These are phyloP conservation scores for Metaphire vulgaris DNA, from an alignment of 1,140 invertebrate species.

Conservation along the genomic window DNA sequence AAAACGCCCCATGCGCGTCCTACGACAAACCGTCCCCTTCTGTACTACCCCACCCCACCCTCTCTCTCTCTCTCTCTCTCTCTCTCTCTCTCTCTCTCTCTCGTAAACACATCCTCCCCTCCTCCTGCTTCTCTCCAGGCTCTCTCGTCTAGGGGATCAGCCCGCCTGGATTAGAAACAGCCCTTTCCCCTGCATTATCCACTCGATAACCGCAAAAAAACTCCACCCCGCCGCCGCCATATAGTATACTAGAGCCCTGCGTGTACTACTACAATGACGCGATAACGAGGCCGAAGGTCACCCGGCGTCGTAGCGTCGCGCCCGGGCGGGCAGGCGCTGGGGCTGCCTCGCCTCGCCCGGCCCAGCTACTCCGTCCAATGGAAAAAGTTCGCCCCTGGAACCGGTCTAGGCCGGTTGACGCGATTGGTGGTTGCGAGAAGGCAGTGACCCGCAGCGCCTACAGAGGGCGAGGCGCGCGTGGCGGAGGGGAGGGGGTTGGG, in stretches of 20 bases:
- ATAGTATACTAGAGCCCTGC: not conserved
- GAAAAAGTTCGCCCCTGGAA: not conserved
- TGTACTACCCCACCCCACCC: too few relatives aligned
- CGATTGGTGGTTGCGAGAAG: not conserved
- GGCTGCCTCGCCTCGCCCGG: not conserved
- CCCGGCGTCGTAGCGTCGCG: too few relatives aligned
- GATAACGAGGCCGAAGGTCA: not conserved
- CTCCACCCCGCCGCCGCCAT: too few relatives aligned
- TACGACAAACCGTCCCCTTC: too few relatives aligned
- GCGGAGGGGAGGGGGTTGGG: too few relatives aligned
- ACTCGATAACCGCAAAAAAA: not conserved
- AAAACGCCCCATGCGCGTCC: too few relatives aligned
- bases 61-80: too few relatives aligned
- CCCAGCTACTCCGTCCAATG: not conserved
- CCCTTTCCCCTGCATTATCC: too few relatives aligned
- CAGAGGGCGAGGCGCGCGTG: too few relatives aligned
- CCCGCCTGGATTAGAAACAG: too few relatives aligned
- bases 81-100: not conserved
- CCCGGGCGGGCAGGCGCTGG: not conserved
- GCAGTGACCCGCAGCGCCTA: too few relatives aligned
- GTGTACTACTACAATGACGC: constrained; percentile 2
- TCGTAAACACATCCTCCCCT: not conserved
- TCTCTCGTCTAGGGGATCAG: not conserved
- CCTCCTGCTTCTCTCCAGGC: not conserved
- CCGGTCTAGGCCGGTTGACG: not conserved